A percentile compares a stretch with the other conserved stretches of the same genome.
Evolutionary conservation across 2,113 vertebrate species (phyloP).

Genomic region (Chlorocebus sabaeus): DNA sequence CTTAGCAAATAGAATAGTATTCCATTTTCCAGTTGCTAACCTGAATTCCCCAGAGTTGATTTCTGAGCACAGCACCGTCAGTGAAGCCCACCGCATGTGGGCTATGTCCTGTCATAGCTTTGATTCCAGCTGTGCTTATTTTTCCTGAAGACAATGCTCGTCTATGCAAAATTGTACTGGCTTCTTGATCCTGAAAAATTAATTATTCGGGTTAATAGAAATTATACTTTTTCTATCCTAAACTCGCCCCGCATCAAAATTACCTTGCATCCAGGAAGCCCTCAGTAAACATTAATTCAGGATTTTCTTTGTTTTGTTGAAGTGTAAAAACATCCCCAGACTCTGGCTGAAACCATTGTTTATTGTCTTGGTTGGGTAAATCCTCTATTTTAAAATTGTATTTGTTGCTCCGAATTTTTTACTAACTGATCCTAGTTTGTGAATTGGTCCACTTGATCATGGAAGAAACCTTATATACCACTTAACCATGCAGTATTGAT

Average conservation of each 20-base stretch:
- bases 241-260: not conserved
- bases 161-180: not conserved
- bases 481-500: conserved; percentile 18
- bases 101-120: rapidly evolving
- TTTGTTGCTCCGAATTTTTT: conserved; percentile 57
- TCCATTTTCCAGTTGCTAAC: not conserved
- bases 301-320: not conserved
- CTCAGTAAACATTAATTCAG: not conserved
- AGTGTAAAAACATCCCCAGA: not conserved
- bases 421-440: conserved; percentile 17
- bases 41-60: not conserved
- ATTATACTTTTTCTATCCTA: not conserved
- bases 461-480: not conserved
- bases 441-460: not conserved
- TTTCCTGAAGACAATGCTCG: not conserved
- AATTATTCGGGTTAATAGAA: not conserved
- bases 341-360: not conserved
- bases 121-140: not conserved
- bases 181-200: not conserved
- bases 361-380: not conserved
- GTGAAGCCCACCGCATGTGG: rapidly evolving
- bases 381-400: not conserved
- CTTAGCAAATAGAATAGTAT: not conserved
- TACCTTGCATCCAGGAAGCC: not conserved
- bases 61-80: not conserved